Percentiles rank a stretch among this genome's conserved stretches.
phyloP scores from a whole-genome alignment of 2,113 vertebrate species.

The Rhagologus leucostigma region DNA sequence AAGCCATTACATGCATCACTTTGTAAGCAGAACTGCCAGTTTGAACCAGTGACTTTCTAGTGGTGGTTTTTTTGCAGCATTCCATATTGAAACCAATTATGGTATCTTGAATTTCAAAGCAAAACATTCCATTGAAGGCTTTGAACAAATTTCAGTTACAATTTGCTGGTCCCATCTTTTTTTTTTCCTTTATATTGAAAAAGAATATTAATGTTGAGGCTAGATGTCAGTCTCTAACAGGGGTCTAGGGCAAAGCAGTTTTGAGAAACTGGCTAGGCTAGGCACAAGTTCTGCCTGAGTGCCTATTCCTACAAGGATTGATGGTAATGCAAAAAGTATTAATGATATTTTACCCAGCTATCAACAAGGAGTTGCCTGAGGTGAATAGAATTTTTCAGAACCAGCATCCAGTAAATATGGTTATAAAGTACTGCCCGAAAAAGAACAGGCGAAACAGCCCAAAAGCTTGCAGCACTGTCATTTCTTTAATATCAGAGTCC shows the following conservation, averaged over 20 bases:
- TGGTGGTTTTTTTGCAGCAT: neutral
- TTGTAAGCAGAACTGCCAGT: neutral
- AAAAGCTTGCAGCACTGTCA: conserved; percentile 28
- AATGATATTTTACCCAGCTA: conserved; percentile 46
- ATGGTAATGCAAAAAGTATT: conserved; percentile 52
- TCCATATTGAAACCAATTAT: neutral
- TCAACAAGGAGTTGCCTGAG: conserved; percentile 52
- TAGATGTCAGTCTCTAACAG: neutral
- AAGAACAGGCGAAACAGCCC: conserved; percentile 1
- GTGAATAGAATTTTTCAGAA: conserved; percentile 51
- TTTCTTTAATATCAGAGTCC: conserved; percentile 26
- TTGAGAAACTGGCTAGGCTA: neutral
- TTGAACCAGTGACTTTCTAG: neutral
- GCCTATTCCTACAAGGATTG: conserved; percentile 32
- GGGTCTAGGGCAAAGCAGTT: neutral
- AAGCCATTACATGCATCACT: neutral
- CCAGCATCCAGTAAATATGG: conserved; percentile 30
- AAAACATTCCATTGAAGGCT: neutral
- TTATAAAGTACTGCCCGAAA: conserved; percentile 43
- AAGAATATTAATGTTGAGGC: neutral
- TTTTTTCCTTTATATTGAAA: neutral
- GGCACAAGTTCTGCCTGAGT: conserved; percentile 5
- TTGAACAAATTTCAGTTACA: neutral
- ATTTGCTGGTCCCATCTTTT: neutral
- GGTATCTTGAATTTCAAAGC: neutral